Evolutionary conservation across 2,113 vertebrate species (phyloP), one percentile per base, ranked within the genome.

Genomic region (Ginglymostoma cirratum): DNA sequence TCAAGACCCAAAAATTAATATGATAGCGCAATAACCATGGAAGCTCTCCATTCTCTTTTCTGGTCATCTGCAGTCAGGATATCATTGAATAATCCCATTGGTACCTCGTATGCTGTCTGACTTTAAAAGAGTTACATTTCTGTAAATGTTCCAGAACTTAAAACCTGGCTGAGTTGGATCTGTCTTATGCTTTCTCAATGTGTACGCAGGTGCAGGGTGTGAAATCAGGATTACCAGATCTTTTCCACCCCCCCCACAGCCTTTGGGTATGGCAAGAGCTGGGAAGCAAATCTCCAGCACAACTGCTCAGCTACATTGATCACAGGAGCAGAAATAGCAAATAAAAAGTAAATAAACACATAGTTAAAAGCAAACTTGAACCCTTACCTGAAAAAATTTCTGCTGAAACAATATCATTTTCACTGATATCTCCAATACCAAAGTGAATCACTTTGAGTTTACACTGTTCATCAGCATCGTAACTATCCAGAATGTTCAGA

Each of bases 401-500:
- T 2, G 99, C 99, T 96, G 99, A 97, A 96, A 48, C 98, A 96
- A 99, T 8, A 96, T 99, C 99, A 0, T 97, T 99, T 97, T 99
- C 99, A 5, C 97, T 98, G 96, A 99, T 95, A 90, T 99, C 99
- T 61, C 99, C 99, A 55, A 99, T 96, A 96, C 99, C 99, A 78
- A 98, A 99, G 97, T 99, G 98, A 45, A 99, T 55, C 17, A 99
- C 85, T 3, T 99, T 98, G 96, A 99, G 96, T 95, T 97, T 97
- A 96, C 99, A 99, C 96, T 99, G 98, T 0, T 98, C 96, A 8
- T 98, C 96, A 4, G 98, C 98, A 48, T 99, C 98, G 0, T 99
- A 99, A 30, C 97, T 97, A 90, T 98, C 98, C 96, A 99, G 90
- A 96, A 99, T 97, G 96, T 98, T 97, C 95, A 99, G 96, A 96